phyloP scores from a whole-genome alignment of 2,797 vertebrate species.

The Peromyscus aztecus region DNA sequence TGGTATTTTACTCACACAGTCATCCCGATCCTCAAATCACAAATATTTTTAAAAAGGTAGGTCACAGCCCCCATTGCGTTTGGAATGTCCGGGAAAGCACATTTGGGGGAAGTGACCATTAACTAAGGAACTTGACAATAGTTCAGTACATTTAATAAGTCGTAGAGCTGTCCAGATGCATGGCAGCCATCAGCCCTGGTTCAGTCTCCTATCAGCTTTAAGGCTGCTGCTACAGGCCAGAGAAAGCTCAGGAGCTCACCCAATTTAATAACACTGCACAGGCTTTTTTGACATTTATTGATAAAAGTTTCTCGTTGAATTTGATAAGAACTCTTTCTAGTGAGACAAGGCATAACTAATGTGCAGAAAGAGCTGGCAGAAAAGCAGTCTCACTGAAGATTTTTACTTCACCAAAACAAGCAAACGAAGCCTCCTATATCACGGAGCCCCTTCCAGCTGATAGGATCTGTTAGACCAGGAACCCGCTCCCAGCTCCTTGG shows the following conservation, averaged over 20 bases:
- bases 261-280: not conserved
- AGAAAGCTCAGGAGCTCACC: not conserved
- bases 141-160: constrained; percentile 20
- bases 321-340: constrained; percentile 37
- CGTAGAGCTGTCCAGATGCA: not conserved
- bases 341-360: constrained; percentile 6
- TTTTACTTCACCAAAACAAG: constrained; percentile 8
- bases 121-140: not conserved
- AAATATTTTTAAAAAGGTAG: constrained; percentile 16
- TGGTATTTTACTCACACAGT: not conserved
- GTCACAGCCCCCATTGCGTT: not conserved
- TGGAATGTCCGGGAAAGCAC: not conserved
- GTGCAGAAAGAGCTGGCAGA: constrained; percentile 29
- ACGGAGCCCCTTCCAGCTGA: not conserved
- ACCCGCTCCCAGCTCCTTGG: not conserved
- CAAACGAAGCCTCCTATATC: not conserved
- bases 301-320: constrained; percentile 31
- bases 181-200: not conserved
- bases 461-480: not conserved
- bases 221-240: not conserved
- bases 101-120: not conserved
- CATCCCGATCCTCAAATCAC: not conserved
- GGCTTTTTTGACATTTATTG: not conserved
- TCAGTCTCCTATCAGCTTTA: not conserved
- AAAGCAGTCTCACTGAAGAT: constrained; percentile 16